Evolutionary conservation across 1,140 invertebrate genomes (phyloP).

Genomic region (Asbolus verrucosus): DNA sequence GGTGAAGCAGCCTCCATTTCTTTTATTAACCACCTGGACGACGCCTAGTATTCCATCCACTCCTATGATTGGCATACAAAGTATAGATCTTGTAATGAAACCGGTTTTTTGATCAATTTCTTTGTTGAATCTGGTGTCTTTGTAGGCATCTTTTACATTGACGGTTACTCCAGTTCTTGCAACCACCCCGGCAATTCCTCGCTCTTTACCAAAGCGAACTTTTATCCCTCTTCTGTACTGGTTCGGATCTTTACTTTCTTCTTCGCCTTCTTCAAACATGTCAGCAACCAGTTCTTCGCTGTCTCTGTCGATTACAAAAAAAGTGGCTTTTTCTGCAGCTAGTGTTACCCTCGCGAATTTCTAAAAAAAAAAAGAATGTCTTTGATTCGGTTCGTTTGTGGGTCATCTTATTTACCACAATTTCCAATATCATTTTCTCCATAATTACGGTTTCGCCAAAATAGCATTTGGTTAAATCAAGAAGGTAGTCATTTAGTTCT

Average conservation of each 20-base stretch:
- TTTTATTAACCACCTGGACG: conserved; percentile 70
- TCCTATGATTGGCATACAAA: conserved; percentile 68
- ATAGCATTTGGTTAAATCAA: conserved; percentile 67
- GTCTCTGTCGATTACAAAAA: conserved; percentile 68
- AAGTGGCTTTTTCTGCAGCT: conserved; percentile 67
- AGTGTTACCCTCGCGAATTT: conserved; percentile 69
- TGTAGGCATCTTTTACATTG: conserved; percentile 68
- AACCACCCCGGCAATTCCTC: conserved; percentile 66
- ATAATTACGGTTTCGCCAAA: conserved; percentile 68
- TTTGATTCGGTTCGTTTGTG: background rate
- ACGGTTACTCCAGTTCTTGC: conserved; percentile 65
- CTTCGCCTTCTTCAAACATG: conserved; percentile 60
- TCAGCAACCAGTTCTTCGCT: conserved; percentile 66
- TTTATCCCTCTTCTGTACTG: conserved; percentile 56
- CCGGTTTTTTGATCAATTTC: conserved; percentile 68
- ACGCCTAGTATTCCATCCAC: conserved; percentile 68
- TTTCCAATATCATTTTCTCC: conserved; percentile 69
- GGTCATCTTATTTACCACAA: conserved; percentile 65
- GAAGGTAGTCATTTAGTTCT: conserved; percentile 67
- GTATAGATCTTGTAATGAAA: conserved; percentile 67
- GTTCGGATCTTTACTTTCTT: background rate
- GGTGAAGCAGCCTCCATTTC: conserved; percentile 65
- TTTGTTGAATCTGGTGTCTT: conserved; percentile 67
- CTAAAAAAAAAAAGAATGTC: conserved; percentile 56
- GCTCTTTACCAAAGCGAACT: conserved; percentile 66